These are phyloP conservation scores for Petrocephalus sullivani DNA, from an alignment of 2,797 vertebrate genomes.

Conservation along the genomic window DNA sequence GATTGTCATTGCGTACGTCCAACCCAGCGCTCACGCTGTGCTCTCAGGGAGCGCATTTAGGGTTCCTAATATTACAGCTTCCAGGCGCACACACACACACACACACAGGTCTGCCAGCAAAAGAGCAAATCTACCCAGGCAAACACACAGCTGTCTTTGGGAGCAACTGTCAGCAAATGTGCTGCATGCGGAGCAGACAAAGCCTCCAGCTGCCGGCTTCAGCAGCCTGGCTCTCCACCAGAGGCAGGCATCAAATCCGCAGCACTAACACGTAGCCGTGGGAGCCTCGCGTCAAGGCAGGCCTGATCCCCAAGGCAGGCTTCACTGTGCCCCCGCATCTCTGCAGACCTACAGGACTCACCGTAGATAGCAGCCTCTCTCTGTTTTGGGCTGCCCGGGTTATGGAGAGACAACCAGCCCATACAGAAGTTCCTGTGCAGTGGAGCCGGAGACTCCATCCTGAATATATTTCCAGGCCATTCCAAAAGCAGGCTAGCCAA, in stretches of 20 bases:
- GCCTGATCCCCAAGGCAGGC: not conserved
- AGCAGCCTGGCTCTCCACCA: not conserved
- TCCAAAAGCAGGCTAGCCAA: not conserved
- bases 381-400: not conserved
- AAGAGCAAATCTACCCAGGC: not conserved
- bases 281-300: no score
- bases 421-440: not conserved
- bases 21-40: not conserved
- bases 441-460: not conserved
- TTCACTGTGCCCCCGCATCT: not conserved
- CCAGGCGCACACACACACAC: not conserved
- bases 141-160: not conserved
- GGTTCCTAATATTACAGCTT: not conserved
- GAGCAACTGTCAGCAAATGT: not conserved
- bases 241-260: not conserved
- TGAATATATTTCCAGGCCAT: not conserved
- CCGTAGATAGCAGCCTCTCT: not conserved
- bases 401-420: not conserved
- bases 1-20: constrained; percentile 66
- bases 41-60: not conserved
- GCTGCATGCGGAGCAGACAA: not conserved
- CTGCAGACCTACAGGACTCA: not conserved
- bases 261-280: not conserved
- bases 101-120: not conserved
- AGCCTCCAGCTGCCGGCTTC: not conserved